A percentile compares a stretch with the other conserved stretches of the same genome.
phyloP scores from a whole-genome alignment of 1,140 invertebrate genomes.

The Drosophila bipectinata region DNA sequence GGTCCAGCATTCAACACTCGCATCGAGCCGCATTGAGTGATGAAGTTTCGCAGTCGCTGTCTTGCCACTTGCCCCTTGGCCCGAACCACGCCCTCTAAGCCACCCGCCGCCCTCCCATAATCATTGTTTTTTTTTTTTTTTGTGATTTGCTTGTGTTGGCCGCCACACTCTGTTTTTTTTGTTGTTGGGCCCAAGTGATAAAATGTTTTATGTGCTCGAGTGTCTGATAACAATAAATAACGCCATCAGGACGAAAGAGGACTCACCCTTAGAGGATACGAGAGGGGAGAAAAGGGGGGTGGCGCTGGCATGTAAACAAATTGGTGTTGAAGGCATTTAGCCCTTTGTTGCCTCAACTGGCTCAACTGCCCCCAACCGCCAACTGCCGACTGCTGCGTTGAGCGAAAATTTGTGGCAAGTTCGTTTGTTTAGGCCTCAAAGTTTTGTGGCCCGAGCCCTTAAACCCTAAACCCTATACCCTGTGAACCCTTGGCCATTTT shows the following conservation, averaged over 20 bases:
- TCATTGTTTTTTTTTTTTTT: constrained; percentile 37
- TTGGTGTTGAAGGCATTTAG: constrained; percentile 71
- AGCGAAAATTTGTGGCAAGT: constrained; percentile 42
- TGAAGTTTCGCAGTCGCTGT: constrained; percentile 52
- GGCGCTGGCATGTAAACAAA: constrained; percentile 74
- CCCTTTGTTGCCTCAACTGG: constrained; percentile 32
- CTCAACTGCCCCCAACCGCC: too few species aligned
- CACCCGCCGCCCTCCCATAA: constrained; percentile 28
- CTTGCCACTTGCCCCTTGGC: constrained; percentile 1
- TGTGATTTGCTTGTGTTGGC: too few species aligned
- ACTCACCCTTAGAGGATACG: neutral
- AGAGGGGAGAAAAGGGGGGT: neutral
- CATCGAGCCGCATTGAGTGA: constrained; percentile 70
- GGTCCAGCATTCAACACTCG: constrained; percentile 59
- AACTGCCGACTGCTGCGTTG: constrained; percentile 10
- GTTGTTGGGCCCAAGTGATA: constrained; percentile 69
- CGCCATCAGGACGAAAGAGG: constrained; percentile 68
- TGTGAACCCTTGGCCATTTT: neutral
- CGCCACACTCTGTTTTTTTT: constrained; percentile 9
- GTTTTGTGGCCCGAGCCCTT: neutral
- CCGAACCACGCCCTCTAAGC: constrained; percentile 11
- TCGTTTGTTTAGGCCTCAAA: constrained; percentile 70
- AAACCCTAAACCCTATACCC: too few species aligned
- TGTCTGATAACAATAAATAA: constrained; percentile 83
- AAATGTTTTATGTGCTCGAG: constrained; percentile 81